Conservation (phyloP, 2,888 invertebrate species). For the Psylliodes chrysocephalus region DNA sequence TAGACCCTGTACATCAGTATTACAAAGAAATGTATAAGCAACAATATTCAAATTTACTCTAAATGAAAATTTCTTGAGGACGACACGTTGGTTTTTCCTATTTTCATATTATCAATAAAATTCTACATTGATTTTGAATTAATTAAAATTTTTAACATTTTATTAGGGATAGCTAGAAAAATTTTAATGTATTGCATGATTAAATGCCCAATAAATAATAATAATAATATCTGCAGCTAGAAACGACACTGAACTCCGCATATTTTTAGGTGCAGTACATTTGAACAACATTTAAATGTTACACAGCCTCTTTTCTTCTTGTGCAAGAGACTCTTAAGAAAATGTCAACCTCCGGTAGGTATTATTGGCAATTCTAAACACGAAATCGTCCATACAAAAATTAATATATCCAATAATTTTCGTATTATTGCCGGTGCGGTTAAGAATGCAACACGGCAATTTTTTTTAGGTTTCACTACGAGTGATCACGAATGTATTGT, state of each 20-base stretch:
- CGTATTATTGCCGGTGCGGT: not conserved
- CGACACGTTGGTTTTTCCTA: no score
- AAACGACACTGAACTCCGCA: not conserved
- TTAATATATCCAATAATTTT: constrained; percentile 6
- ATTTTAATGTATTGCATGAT: no score
- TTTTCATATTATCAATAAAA: no score
- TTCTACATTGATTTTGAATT: no score
- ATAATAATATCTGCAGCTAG: no score
- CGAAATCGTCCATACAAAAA: constrained; percentile 26
- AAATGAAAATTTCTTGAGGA: no score
- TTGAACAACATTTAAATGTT: constrained; percentile 37
- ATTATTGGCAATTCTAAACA: constrained; percentile 34
- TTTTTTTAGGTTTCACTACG: not conserved
- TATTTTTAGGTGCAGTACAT: constrained; percentile 34
- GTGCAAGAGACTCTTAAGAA: constrained; percentile 31
- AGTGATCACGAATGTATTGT: not conserved
- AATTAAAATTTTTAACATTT: no score
- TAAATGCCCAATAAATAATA: no score
- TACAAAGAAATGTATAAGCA: no score
- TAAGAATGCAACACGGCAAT: not conserved
- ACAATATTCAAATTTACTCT: no score
- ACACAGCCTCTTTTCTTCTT: constrained; percentile 36
- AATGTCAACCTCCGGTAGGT: constrained; percentile 39
- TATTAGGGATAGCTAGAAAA: no score
- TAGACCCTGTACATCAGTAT: no score